Conservation (phyloP, 2,113 vertebrate genomes). For the Tapirus terrestris region DNA sequence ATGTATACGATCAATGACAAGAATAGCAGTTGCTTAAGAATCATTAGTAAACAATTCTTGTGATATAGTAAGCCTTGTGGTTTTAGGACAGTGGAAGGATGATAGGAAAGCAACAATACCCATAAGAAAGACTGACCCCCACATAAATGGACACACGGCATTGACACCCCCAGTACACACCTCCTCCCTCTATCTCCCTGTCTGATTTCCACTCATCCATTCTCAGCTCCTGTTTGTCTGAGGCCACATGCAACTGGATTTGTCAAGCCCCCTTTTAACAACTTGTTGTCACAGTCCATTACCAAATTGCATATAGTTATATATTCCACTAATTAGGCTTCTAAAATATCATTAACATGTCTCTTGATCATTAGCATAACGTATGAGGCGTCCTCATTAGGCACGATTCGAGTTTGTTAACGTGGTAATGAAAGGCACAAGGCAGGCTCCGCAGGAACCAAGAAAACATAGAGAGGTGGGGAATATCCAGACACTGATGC, state of each 20-base stretch:
- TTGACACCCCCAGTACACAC: neutral
- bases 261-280: conserved; percentile 91
- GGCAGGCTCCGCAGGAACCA: conserved; percentile 78
- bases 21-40: neutral
- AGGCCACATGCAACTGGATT: conserved; percentile 89
- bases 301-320: conserved; percentile 97
- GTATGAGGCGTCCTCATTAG: conserved; percentile 96
- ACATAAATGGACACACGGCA: accelerated
- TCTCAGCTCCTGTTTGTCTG: conserved; percentile 86
- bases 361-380: conserved; percentile 99
- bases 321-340: conserved; percentile 99
- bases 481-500: conserved; percentile 69
- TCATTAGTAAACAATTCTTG: conserved; percentile 42
- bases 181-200: neutral
- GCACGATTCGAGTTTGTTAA: conserved; percentile 94
- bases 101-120: neutral
- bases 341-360: conserved; percentile 99
- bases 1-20: neutral
- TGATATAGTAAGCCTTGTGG: neutral
- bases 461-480: conserved; percentile 72
- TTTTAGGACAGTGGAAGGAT: neutral
- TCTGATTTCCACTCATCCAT: conserved; percentile 77
- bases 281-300: conserved; percentile 98
- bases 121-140: neutral
- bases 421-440: conserved; percentile 91